A percentile compares a stretch with the other conserved stretches of the same genome.
Evolutionary conservation across 2,888 invertebrate genomes (phyloP).

Genomic region (Ernsta delagoae): DNA sequence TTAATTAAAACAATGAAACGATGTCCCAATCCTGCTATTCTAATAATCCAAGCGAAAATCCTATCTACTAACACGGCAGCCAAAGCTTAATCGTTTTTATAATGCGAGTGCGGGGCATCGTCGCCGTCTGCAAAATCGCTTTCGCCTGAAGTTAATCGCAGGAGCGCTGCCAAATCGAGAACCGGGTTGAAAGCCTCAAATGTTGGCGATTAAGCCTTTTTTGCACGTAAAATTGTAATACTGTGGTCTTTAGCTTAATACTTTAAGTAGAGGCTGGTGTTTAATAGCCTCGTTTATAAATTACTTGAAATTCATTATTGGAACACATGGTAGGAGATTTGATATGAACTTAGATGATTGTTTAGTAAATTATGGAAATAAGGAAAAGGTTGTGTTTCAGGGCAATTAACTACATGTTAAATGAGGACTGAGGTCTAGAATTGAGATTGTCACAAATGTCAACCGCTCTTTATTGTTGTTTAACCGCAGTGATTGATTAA

Average conservation of each 20-base stretch:
- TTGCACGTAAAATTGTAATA: constrained; percentile 16
- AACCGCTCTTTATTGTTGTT: too few species aligned
- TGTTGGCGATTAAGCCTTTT: constrained; percentile 27
- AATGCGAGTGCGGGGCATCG: constrained; percentile 11
- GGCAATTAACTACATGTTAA: too few species aligned
- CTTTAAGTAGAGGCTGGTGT: not conserved
- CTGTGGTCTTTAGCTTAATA: constrained; percentile 17
- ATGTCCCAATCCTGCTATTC: not conserved
- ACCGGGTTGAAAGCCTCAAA: constrained; percentile 22
- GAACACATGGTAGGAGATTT: not conserved
- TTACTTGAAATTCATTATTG: not conserved
- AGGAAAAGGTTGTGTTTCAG: not conserved
- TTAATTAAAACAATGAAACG: too few species aligned
- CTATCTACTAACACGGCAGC: not conserved
- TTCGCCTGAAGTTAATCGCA: constrained; percentile 36
- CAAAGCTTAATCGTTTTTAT: constrained; percentile 20
- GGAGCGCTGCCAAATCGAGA: constrained; percentile 33
- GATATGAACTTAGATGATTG: too few species aligned
- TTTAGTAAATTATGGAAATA: not conserved
- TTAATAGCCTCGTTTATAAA: not conserved
- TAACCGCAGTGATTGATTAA: too few species aligned
- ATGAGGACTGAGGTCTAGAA: too few species aligned
- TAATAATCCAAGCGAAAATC: not conserved
- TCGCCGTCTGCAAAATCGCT: constrained; percentile 32
- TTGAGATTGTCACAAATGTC: too few species aligned